Conservation (phyloP, 2,888 invertebrate genomes). For the Autographa gamma region DNA sequence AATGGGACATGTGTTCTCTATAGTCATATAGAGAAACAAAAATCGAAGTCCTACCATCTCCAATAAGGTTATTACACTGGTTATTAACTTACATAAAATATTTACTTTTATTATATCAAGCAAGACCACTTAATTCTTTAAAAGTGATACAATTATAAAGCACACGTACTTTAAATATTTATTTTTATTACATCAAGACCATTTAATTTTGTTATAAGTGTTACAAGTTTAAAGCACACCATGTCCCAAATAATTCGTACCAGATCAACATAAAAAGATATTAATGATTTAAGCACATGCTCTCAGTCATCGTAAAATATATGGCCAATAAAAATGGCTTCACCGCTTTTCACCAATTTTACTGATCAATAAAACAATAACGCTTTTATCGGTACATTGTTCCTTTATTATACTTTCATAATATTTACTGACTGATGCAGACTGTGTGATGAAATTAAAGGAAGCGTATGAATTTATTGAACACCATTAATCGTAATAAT, state of each 20-base stretch:
- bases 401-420: constrained; percentile 8
- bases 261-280: constrained; percentile 36
- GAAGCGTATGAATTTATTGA: not conserved
- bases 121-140: no score
- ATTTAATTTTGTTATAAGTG: not conserved
- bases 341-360: constrained; percentile 60
- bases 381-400: constrained; percentile 53
- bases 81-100: no score
- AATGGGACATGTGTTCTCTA: no score
- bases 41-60: no score
- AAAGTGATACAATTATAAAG: not conserved
- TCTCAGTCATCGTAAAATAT: constrained; percentile 49
- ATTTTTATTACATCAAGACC: no score
- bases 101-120: no score
- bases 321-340: constrained; percentile 58
- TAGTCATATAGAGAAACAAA: no score
- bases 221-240: not conserved
- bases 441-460: not conserved
- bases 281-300: constrained; percentile 45
- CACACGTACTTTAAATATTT: no score
- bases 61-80: no score
- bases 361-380: constrained; percentile 65
- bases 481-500: not conserved
- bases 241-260: constrained; percentile 35
- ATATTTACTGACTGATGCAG: constrained; percentile 3